Evolutionary conservation across 2,888 invertebrate genomes (phyloP), one percentile per base, ranked within the genome.

Genomic region (Cheiracanthium punctorium): DNA sequence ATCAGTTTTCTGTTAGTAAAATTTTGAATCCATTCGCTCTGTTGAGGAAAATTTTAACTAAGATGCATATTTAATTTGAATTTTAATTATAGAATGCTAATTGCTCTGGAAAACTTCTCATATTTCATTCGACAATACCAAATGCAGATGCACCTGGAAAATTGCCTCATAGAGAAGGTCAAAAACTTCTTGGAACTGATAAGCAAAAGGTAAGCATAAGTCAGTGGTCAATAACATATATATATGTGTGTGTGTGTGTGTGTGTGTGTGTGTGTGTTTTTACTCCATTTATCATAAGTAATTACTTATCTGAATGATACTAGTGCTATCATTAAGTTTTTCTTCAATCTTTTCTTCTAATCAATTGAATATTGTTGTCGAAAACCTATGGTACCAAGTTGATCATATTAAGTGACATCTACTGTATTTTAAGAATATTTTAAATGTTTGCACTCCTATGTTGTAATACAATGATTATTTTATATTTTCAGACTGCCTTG

Each of bases 81-180:
- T n/a, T 37, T 37, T 10, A 37, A 37, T 67, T 69, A 17, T 20
- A 87, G 87, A 80, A 80, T 82, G 87, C 87, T 24, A 80, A 79
- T 28, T 82, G 82, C 86, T 92, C 96, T 0, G 99, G 99, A 0
- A 99, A 99, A 92, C 93, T 99, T 82, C 93, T 98, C 82, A 95
- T 99, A 48, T 99, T 99, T 93, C 98, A 99, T 93, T 97, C 98
- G 0, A 95, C 96, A 0, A 93, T 99, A 85, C 99, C 99, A 0
- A 90, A 88, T 41, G 95, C 95, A 79, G 97, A 97, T 90, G 98
- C 98, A 17, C 99, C 98, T 0, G 99, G 99, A 8, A 97, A 97
- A 92, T 93, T 99, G 74, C 95, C 95, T 92, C 97, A 96, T 92
- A 94, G 99, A 17, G 99, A 99, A 90, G 99, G 99, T 91, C 94